These are phyloP conservation scores for Pygoscelis adeliae DNA, from an alignment of 2,113 vertebrate genomes.

Conservation along the genomic window DNA sequence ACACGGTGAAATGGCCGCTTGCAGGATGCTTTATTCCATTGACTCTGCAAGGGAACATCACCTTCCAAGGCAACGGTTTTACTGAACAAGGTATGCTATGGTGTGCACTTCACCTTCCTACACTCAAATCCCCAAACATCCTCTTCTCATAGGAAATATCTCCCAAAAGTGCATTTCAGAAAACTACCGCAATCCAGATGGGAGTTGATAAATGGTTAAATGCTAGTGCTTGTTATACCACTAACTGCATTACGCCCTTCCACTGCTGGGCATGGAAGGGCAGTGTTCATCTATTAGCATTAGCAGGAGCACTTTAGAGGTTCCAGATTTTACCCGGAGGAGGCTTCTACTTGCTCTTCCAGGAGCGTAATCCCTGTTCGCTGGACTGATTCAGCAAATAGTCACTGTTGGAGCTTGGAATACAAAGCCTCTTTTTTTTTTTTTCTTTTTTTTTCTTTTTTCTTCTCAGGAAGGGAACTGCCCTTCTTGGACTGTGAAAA, in stretches of 20 bases:
- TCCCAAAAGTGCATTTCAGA: slow-evolving; percentile 58
- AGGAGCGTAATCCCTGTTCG: background rate
- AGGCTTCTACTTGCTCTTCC: background rate
- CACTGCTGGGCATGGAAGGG: slow-evolving; percentile 67
- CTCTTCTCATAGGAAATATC: slow-evolving; percentile 48
- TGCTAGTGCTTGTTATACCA: slow-evolving; percentile 16
- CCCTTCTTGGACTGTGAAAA: slow-evolving; percentile 18
- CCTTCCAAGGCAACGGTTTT: background rate
- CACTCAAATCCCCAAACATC: background rate
- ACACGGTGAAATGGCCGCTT: background rate
- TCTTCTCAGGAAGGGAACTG: background rate
- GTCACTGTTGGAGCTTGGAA: background rate
- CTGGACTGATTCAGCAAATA: background rate
- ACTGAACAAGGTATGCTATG: slow-evolving; percentile 14
- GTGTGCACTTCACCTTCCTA: slow-evolving; percentile 36
- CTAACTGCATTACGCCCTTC: background rate
- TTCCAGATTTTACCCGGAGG: slow-evolving; percentile 21
- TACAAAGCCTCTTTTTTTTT: background rate
- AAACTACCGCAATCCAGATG: background rate
- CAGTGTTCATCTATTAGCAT: background rate
- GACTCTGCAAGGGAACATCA: slow-evolving; percentile 10
- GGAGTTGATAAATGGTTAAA: slow-evolving; percentile 1
- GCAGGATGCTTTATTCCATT: slow-evolving; percentile 34
- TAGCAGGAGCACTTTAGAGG: slow-evolving; percentile 59
- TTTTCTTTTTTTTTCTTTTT: background rate